These are phyloP conservation scores for Theonella swinhoei DNA, from an alignment of 37 sponge, comb jelly and placozoan genomes.

Conservation along the genomic window DNA sequence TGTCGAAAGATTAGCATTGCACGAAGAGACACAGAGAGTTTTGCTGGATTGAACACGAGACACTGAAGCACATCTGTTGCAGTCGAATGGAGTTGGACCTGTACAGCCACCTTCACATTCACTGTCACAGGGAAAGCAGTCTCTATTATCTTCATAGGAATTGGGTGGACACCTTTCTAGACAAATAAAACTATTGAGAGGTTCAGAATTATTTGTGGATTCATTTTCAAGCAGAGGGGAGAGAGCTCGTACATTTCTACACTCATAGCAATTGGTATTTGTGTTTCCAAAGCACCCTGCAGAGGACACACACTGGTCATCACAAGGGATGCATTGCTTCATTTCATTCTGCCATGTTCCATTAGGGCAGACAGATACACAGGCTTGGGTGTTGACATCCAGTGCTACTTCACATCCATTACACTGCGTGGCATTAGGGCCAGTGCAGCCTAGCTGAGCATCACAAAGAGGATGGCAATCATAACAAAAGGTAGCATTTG, in stretches of 20 bases:
- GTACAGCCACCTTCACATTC: slow-evolving; percentile 43
- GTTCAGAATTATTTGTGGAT: too few species aligned
- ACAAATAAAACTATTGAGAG: too few species aligned
- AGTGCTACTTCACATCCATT: slow-evolving; percentile 13
- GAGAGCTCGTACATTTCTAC: slow-evolving; percentile 44
- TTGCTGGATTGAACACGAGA: slow-evolving; percentile 7
- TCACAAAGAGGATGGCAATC: slow-evolving; percentile 54
- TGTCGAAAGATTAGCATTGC: slow-evolving; percentile 14
- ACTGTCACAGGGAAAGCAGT: slow-evolving; percentile 53
- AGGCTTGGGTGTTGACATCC: slow-evolving; percentile 16
- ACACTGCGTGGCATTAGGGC: slow-evolving; percentile 55
- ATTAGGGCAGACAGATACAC: slow-evolving; percentile 33
- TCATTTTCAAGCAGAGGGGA: neutral
- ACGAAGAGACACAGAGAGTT: slow-evolving; percentile 34
- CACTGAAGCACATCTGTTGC: slow-evolving; percentile 29
- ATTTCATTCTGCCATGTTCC: slow-evolving; percentile 22
- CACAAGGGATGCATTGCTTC: slow-evolving; percentile 52
- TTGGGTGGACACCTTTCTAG: slow-evolving; percentile 38
- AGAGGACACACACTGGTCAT: slow-evolving; percentile 29
- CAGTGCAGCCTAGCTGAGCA: slow-evolving; percentile 52
- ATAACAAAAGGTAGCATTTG: slow-evolving; percentile 15
- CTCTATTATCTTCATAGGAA: slow-evolving; percentile 10
- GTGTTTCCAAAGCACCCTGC: slow-evolving; percentile 63
- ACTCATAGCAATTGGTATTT: slow-evolving; percentile 48
- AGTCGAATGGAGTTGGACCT: slow-evolving; percentile 60